Percentiles rank a stretch among this genome's conserved stretches.
phyloP scores from a whole-genome alignment of 2,113 vertebrate genomes.

The Papio anubis region DNA sequence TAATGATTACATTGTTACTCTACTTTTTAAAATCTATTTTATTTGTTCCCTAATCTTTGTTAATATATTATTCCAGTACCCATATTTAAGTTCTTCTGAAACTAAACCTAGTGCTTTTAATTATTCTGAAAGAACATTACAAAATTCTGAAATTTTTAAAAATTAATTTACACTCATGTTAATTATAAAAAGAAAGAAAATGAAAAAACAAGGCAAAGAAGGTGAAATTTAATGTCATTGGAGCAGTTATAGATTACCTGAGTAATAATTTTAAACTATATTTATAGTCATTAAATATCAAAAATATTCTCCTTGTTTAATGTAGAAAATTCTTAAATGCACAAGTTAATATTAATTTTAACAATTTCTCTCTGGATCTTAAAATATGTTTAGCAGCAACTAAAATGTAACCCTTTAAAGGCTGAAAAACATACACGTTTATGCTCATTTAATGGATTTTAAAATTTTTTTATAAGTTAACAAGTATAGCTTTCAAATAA shows the following conservation, averaged over 20 bases:
- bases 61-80: not conserved
- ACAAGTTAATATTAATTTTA: not conserved
- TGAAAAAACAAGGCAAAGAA: not conserved
- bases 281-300: not conserved
- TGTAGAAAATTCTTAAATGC: not conserved
- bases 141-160: not conserved
- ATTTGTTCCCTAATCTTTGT: not conserved
- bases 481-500: not conserved
- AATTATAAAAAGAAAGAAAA: not conserved
- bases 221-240: not conserved
- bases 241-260: not conserved
- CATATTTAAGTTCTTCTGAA: not conserved
- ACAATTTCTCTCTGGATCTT: not conserved
- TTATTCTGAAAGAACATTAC: not conserved
- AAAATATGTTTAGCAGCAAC: not conserved
- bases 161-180: not conserved
- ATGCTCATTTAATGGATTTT: not conserved
- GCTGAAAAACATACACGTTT: not conserved
- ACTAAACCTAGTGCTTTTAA: not conserved
- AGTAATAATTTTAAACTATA: constrained; percentile 8
- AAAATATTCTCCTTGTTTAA: not conserved
- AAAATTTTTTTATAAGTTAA: not conserved
- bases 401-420: not conserved
- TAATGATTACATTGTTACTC: not conserved
- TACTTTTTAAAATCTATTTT: not conserved